A percentile compares a stretch with the other conserved stretches of the same genome.
Evolutionary conservation across 2,888 invertebrate genomes (phyloP).

Genomic region (Tupiocoris notatus): DNA sequence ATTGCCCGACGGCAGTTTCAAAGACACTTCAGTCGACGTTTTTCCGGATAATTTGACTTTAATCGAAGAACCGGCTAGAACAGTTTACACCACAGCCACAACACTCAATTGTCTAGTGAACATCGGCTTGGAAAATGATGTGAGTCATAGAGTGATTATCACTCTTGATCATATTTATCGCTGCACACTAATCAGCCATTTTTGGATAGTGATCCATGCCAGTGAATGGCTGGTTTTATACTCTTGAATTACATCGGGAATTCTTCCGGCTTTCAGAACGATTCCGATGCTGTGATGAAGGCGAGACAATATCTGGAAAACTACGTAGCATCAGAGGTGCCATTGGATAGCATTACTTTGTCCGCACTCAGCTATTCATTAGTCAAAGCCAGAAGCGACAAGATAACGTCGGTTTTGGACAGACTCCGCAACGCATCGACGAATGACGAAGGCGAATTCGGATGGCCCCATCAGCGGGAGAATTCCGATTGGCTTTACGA

Average conservation of each 20-base stretch:
- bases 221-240: too few relatives aligned
- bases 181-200: too few relatives aligned
- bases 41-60: slow-evolving; percentile 45
- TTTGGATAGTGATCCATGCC: background rate
- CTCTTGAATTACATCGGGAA: too few relatives aligned
- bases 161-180: too few relatives aligned
- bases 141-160: too few relatives aligned
- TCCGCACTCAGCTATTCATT: slow-evolving; percentile 63
- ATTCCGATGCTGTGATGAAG: slow-evolving; percentile 59
- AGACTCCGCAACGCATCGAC: slow-evolving; percentile 63
- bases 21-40: slow-evolving; percentile 60
- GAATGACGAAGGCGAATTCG: slow-evolving; percentile 67
- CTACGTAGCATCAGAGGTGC: slow-evolving; percentile 58
- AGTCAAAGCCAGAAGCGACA: slow-evolving; percentile 59
- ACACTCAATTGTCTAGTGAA: slow-evolving; percentile 63
- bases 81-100: slow-evolving; percentile 64
- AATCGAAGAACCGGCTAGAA: slow-evolving; percentile 57
- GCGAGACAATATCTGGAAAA: slow-evolving; percentile 61
- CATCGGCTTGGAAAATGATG: slow-evolving; percentile 62
- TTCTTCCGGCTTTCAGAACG: slow-evolving; percentile 56
- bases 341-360: slow-evolving; percentile 61
- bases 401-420: slow-evolving; percentile 61
- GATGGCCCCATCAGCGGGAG: slow-evolving; percentile 62
- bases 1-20: slow-evolving; percentile 62
- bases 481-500: slow-evolving; percentile 64